Base-by-base conservation (phyloP, 2,113 vertebrate genomes). In the Abramis brama region DNA sequence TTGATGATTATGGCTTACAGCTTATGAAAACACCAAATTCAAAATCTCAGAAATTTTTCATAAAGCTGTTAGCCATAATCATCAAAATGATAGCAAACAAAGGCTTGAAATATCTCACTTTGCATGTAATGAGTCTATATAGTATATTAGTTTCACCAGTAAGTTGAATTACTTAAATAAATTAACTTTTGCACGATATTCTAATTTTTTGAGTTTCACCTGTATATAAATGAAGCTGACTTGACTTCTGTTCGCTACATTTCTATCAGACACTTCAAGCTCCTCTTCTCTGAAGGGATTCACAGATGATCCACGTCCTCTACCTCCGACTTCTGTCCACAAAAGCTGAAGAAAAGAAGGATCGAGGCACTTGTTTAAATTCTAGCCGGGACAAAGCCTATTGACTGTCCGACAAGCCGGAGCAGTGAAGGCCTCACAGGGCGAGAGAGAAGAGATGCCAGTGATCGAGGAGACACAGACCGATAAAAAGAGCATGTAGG, bases 381-480 rank as follows among this genome's bases (percentile, higher is more conserved):
- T 90, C 86, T 10, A 21, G 76, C 21, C 6, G 4, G 90, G 89
- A 93, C 90, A 93, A 94, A 94, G 83, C 90, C 93, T 59, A 91
- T 93, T 93, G 92, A 93, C 36, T 85, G 47, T 85, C 90, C 87
- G 91, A 93, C 93, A 92, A 88, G 93, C 90, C 86, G 4, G 39
- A 85, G 92, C 91, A 90, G 60, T 88, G 90, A 90, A 70, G 62
- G 87, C 90, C 87, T 86, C 88, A 92, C 88, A 68, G 78, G 87
- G 70, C 59, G 85, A 86, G 80, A 17, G 73, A 84, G 90, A 91
- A 88, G 66, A 86, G 75, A 88, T 87, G 90, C 87, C 81, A 90
- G 88, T 25, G 88, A 83, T 68, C 89, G 91, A 90, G 76, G 89
- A 92, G 92, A 91, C 91, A 87, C 74, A 87, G 83, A 84, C 55